Base-by-base conservation (phyloP, 2,888 invertebrate genomes). In the Papilio elwesi region DNA sequence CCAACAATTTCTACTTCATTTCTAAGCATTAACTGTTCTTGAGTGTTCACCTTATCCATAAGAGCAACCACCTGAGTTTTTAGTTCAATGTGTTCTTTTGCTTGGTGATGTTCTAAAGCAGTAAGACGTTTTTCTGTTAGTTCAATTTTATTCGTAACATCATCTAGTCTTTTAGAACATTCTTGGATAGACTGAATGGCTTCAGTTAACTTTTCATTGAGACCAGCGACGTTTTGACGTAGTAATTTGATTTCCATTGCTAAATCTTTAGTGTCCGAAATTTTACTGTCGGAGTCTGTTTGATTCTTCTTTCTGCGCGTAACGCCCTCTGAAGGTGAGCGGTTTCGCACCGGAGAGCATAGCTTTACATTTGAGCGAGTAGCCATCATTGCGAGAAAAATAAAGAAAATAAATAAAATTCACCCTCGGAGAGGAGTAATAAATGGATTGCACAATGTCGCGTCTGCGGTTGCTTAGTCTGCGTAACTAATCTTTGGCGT, bases 1-100 rank as follows among this genome's bases (percentile, higher is more conserved):
- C 64, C 64, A 6, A 49, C 26, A 12, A 64, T 6, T 49, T 49
- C 64, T 26, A 64, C 26, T 15, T 64, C 64, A 49, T 64, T 64
- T 16, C 48, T 48, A 6, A 64, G 26, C 16, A 64, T 12, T 26
- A 49, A 47, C 26, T 64, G 64, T 10, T 48, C 64, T 9, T 64
- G 64, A 11, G 12, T 11, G 49, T 64, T 49, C 16, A 49, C 64
- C 49, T 64, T 48, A 11, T 64, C 48, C 64, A 13, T n/a, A n/a
- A n/a, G n/a, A n/a, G n/a, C n/a, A n/a, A n/a, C n/a, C n/a, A 63
- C 63, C 63, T 51, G 16, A 6, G 1, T 0, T 36, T 64, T 64
- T 5, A 55, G 26, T 55, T 55, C 55, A n/a, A n/a, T 11, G 12
- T 11, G 26, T 55, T 55, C 11, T 55, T 55, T 55, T 55, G 11